These are phyloP conservation scores for Marmota flaviventris DNA, from an alignment of 2,113 vertebrate species.

Conservation along the genomic window DNA sequence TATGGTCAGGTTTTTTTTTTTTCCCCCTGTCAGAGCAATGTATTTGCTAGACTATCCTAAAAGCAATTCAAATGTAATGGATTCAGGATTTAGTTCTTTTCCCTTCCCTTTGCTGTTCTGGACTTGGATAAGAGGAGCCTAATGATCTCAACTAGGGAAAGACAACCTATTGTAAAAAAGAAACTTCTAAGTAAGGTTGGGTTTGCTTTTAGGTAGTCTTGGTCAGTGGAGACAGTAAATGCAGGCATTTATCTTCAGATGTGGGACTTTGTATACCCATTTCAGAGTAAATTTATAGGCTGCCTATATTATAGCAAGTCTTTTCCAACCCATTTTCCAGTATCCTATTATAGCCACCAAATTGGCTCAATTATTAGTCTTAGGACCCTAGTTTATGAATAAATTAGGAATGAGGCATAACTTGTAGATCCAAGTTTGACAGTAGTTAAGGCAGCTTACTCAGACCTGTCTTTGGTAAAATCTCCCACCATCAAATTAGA, in stretches of 20 bases:
- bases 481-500: not conserved
- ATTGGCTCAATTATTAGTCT: slow-evolving; percentile 34
- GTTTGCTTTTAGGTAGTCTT: not conserved
- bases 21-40: not conserved
- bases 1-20: not conserved
- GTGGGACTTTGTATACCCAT: not conserved
- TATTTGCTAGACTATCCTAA: not conserved
- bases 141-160: not conserved
- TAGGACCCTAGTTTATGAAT: not conserved
- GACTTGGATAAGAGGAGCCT: not conserved
- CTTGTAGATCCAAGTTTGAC: not conserved
- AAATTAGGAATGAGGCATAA: not conserved
- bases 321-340: not conserved
- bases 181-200: not conserved
- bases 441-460: not conserved
- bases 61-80: not conserved
- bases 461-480: not conserved
- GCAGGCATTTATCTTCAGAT: not conserved
- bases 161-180: not conserved
- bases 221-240: not conserved
- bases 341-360: not conserved
- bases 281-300: not conserved
- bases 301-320: not conserved
- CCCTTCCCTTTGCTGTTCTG: not conserved
- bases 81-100: not conserved